Conservation (phyloP, 2,113 vertebrate genomes). For the Neodon shergylaensis region DNA sequence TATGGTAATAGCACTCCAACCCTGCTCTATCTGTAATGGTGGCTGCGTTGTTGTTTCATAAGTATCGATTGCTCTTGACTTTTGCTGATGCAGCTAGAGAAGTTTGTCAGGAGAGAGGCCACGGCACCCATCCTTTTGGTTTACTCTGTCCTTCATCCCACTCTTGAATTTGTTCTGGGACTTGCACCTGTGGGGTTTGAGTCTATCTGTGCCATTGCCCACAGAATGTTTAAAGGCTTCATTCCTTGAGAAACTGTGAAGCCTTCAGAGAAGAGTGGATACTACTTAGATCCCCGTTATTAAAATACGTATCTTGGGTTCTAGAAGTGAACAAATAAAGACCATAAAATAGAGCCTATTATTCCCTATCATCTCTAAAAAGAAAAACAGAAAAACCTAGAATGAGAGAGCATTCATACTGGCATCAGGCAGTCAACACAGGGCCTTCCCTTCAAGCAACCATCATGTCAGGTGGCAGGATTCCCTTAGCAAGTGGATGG, state of each 20-base stretch:
- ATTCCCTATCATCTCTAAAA: not conserved
- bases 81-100: slow-evolving; percentile 71
- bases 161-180: not conserved
- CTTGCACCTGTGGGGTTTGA: not conserved
- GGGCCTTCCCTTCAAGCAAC: not conserved
- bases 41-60: not conserved
- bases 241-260: not conserved
- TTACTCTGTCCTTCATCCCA: slow-evolving; percentile 52
- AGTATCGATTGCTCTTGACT: slow-evolving; percentile 65
- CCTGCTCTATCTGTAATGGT: slow-evolving; percentile 35
- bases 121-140: not conserved
- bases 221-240: not conserved
- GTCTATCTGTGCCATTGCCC: not conserved
- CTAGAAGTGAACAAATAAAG: not conserved
- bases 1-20: slow-evolving; percentile 72
- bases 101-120: slow-evolving; percentile 61
- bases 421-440: not conserved
- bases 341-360: not conserved
- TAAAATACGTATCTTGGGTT: not conserved
- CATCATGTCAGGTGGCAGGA: not conserved
- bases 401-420: not conserved
- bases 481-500: slow-evolving; percentile 13
- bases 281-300: not conserved
- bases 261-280: not conserved
- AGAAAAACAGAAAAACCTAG: not conserved